Base-by-base conservation (phyloP, 2,113 vertebrate genomes). In the Spheniscus mendiculus region DNA sequence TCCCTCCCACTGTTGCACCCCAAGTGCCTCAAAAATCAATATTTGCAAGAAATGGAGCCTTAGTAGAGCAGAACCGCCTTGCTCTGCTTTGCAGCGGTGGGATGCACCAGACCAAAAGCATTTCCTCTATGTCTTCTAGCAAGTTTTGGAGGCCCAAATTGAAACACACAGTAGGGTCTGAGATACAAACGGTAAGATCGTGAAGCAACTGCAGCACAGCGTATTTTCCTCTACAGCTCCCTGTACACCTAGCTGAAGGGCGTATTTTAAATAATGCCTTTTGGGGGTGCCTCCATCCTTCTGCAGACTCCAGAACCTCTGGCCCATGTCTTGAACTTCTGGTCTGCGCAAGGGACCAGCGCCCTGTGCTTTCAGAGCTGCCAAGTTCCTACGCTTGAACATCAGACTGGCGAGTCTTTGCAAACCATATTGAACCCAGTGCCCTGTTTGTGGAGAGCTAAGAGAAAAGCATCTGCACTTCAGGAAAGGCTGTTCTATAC, bases 331-430 rank as follows among this genome's bases (percentile, higher is more conserved):
- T 76, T 19, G 7, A 32, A 16, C 14, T 40, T 38, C 22, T 53
- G 34, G 13, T 29, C 17, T n/a, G 34, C 3, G 0, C 27, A 44
- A 69, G 11, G 26, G 32, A 66, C 22, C 20, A 19, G 6, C 11
- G 2, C 15, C 25, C 21, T 21, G 34, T 0, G 1, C 12, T 34
- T 74, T 38, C n/a, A 42, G n/a, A 10, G 23, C 6, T 3, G 21
- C 15, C 8, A 29, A 21, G 34, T 27, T 36, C 29, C 38, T 58
- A 26, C 0, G 2, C 61, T 62, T 61, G 12, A 47, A 34, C 23
- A 8, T 23, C 30, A 58, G 38, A 23, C 12, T 7, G 42, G 21
- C 1, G 1, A 80, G 6, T 21, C 27, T 32, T 63, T 30, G 23
- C 29, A 62, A 79, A 38, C 15, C 12, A 3, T 21, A 11, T 52